These are phyloP conservation scores for Hypena proboscidalis DNA, from an alignment of 2,888 invertebrate species.

Conservation along the genomic window DNA sequence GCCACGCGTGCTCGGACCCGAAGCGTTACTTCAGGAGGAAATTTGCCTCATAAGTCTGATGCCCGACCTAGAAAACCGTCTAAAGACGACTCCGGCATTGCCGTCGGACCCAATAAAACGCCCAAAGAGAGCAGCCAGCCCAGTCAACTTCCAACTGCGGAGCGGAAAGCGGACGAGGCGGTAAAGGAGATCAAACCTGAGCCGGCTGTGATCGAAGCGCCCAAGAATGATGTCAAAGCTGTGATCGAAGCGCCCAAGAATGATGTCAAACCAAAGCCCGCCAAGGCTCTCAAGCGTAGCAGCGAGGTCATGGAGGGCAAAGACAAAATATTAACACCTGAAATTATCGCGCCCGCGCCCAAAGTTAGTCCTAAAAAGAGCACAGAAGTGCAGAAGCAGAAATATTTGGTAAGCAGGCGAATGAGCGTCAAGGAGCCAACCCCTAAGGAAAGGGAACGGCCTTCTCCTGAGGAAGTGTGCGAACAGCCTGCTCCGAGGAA, in stretches of 20 bases:
- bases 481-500: too few species aligned
- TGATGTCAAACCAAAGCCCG: slow-evolving; percentile 53
- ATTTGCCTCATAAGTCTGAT: slow-evolving; percentile 87
- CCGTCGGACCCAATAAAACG: slow-evolving; percentile 75
- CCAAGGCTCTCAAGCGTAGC: slow-evolving; percentile 47
- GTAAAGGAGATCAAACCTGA: slow-evolving; percentile 65
- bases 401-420: slow-evolving; percentile 45
- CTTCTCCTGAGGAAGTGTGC: slow-evolving; percentile 44
- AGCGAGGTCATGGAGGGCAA: slow-evolving; percentile 69
- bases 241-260: slow-evolving; percentile 57
- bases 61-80: slow-evolving; percentile 80
- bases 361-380: slow-evolving; percentile 63
- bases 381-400: slow-evolving; percentile 58
- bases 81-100: slow-evolving; percentile 67
- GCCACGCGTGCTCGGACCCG: slow-evolving; percentile 88
- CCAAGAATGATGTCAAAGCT: slow-evolving; percentile 57
- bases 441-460: slow-evolving; percentile 50
- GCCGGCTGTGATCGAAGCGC: slow-evolving; percentile 50
- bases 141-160: slow-evolving; percentile 86
- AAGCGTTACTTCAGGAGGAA: slow-evolving; percentile 88
- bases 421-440: slow-evolving; percentile 53
- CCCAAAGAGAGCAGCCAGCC: slow-evolving; percentile 86
- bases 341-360: slow-evolving; percentile 32
- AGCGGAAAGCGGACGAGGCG: slow-evolving; percentile 87
- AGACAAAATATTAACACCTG: slow-evolving; percentile 46